Percentiles rank a stretch among this genome's conserved stretches.
These are phyloP conservation scores for Eilema caniola DNA, from an alignment of 2,888 invertebrate species.

Conservation along the genomic window DNA sequence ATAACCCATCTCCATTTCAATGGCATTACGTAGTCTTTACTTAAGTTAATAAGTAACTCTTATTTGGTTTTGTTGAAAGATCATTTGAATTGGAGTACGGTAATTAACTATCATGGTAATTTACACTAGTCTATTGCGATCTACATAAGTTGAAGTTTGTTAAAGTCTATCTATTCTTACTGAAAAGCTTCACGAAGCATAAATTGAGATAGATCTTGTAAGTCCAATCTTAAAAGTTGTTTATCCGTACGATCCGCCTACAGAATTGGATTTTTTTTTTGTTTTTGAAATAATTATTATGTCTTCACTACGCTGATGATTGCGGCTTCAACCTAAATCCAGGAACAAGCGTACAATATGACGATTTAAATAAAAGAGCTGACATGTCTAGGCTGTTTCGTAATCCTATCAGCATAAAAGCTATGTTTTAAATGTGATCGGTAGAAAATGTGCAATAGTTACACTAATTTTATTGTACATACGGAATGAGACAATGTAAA, in stretches of 20 bases:
- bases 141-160: not conserved
- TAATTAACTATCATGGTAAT: slow-evolving; percentile 10
- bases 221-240: not conserved
- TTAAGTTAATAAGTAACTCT: slow-evolving; percentile 21
- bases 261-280: too few relatives aligned
- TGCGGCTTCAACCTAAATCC: not conserved
- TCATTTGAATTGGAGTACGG: slow-evolving; percentile 14
- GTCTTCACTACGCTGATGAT: too few relatives aligned
- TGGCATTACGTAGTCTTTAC: slow-evolving; percentile 50
- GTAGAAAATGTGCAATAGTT: slow-evolving; percentile 30
- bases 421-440: slow-evolving; percentile 29
- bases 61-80: slow-evolving; percentile 20
- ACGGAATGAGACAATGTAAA: slow-evolving; percentile 54
- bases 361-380: not conserved
- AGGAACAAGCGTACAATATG: not conserved
- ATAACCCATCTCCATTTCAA: slow-evolving; percentile 64
- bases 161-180: not conserved
- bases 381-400: slow-evolving; percentile 9
- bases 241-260: too few relatives aligned
- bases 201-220: not conserved
- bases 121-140: not conserved
- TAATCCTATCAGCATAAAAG: slow-evolving; percentile 12
- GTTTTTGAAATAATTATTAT: too few relatives aligned
- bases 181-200: not conserved
- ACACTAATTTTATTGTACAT: slow-evolving; percentile 28